Evolutionary conservation across 2,113 vertebrate species (phyloP), one percentile per base, ranked within the genome.

Genomic region (Raja brachyura): DNA sequence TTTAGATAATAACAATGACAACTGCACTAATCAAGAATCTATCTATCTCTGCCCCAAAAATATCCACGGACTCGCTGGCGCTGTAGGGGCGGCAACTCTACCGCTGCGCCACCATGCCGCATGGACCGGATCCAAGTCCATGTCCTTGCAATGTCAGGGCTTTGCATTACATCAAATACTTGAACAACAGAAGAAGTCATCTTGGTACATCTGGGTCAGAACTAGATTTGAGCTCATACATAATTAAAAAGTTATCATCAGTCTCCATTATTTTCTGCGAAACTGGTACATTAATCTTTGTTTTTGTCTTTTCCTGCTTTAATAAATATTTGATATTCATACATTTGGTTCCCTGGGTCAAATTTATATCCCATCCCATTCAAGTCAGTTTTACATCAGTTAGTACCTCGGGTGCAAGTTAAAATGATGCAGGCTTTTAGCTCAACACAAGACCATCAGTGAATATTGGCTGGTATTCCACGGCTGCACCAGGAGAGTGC

Each of bases 271-370:
- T 70, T 70, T 70, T 92, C 66, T 13, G 20, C 48, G 66, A 66
- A 92, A 92, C 61, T 8, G 63, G 63, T 92, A 92, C 88, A 92
- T 92, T 92, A 33, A 92, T 92, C 88, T 70, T 92, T 70, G 88
- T 48, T 68, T 92, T 48, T 92, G 48, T 92, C 63, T 48, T 92
- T 70, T 92, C 68, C 20, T 63, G 61, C 66, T 54, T 92, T 73
- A 39, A 92, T 92, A 92, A 92, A 92, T 92, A 92, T 92, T 73
- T 92, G 39, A 92, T 31, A 68, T 48, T 25, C 66, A 63, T 9
- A 66, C 66, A 70, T 92, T 73, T 92, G 33, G 7, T 92, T 48
- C 33, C 39, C 11, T 73, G 31, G 31, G 20, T 92, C 33, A 92
- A 92, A 92, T 39, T 5, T 48, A 70, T 22, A 73, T 48, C 33